These are phyloP conservation scores for Tetramorium bicarinatum DNA, from an alignment of 2,888 invertebrate genomes.

Conservation along the genomic window DNA sequence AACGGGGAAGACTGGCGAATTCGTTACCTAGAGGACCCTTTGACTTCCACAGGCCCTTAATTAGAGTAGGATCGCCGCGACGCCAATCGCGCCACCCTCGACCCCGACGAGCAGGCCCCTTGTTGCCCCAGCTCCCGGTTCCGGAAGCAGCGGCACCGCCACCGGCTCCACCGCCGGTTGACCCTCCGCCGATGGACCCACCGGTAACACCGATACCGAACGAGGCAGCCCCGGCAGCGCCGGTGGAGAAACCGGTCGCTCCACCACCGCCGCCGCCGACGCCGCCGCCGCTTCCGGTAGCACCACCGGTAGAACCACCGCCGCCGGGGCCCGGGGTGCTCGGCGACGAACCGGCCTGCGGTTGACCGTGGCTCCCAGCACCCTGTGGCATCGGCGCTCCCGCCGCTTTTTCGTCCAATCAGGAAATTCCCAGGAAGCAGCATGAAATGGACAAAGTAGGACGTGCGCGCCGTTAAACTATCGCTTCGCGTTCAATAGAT, in stretches of 20 bases:
- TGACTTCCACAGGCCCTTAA: slow-evolving; percentile 91
- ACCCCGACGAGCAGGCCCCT: slow-evolving; percentile 86
- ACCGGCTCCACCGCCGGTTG: slow-evolving; percentile 86
- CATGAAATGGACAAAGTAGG: slow-evolving; percentile 58
- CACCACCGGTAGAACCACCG: slow-evolving; percentile 79
- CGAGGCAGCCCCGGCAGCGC: slow-evolving; percentile 71
- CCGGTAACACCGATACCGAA: slow-evolving; percentile 84
- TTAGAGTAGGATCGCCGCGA: slow-evolving; percentile 91
- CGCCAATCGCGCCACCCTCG: slow-evolving; percentile 91
- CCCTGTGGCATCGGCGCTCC: slow-evolving; percentile 87
- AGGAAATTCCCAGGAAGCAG: slow-evolving; percentile 76
- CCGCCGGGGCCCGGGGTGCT: slow-evolving; percentile 80
- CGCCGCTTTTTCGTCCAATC: slow-evolving; percentile 80
- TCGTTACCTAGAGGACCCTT: slow-evolving; percentile 90
- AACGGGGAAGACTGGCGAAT: not conserved
- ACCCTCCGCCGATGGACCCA: slow-evolving; percentile 88
- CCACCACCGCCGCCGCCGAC: slow-evolving; percentile 71
- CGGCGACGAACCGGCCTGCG: slow-evolving; percentile 85
- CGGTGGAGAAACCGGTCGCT: slow-evolving; percentile 70
- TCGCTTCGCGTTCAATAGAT: slow-evolving; percentile 19
- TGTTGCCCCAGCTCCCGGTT: slow-evolving; percentile 64
- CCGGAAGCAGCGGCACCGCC: slow-evolving; percentile 79
- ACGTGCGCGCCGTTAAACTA: slow-evolving; percentile 43
- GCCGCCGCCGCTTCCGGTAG: slow-evolving; percentile 87
- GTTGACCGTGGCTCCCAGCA: slow-evolving; percentile 87